These are phyloP conservation scores for Caradrina kadenii DNA, from an alignment of 2,888 invertebrate genomes.

Conservation along the genomic window DNA sequence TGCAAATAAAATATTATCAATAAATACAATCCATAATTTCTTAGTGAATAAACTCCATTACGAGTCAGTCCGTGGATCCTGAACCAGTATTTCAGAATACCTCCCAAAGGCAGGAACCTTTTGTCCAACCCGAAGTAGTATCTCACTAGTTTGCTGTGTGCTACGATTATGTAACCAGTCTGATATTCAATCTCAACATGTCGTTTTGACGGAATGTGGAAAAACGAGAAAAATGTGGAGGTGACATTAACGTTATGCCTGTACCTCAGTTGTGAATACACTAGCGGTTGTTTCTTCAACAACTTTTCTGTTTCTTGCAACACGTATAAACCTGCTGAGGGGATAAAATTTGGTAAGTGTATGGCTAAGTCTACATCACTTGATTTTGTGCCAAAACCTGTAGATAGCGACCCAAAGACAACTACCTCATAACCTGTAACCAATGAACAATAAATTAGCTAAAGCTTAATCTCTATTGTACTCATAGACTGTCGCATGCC, in stretches of 20 bases:
- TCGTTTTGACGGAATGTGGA: slow-evolving; percentile 30
- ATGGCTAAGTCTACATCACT: slow-evolving; percentile 64
- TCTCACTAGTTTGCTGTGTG: slow-evolving; percentile 24
- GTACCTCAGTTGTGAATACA: slow-evolving; percentile 24
- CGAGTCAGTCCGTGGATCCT: slow-evolving; percentile 8
- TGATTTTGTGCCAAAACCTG: slow-evolving; percentile 53
- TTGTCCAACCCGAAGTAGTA: slow-evolving; percentile 55
- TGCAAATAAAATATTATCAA: slow-evolving; percentile 64
- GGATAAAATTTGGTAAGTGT: slow-evolving; percentile 36
- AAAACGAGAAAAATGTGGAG: slow-evolving; percentile 16
- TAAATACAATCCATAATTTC: slow-evolving; percentile 22
- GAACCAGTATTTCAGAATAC: slow-evolving; percentile 59
- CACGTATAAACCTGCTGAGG: slow-evolving; percentile 7
- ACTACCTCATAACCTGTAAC: slow-evolving; percentile 51
- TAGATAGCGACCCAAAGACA: slow-evolving; percentile 58
- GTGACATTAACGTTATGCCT: not conserved
- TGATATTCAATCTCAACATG: slow-evolving; percentile 15
- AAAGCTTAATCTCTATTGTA: too few species aligned
- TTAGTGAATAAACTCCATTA: not conserved
- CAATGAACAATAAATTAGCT: not conserved
- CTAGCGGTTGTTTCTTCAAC: slow-evolving; percentile 43
- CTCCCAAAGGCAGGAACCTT: slow-evolving; percentile 39
- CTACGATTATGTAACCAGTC: not conserved
- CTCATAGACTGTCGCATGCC: too few species aligned
- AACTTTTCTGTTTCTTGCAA: slow-evolving; percentile 27